Evolutionary conservation across 2,797 vertebrate genomes (phyloP).

Genomic region (Sphenopsis melanotis): DNA sequence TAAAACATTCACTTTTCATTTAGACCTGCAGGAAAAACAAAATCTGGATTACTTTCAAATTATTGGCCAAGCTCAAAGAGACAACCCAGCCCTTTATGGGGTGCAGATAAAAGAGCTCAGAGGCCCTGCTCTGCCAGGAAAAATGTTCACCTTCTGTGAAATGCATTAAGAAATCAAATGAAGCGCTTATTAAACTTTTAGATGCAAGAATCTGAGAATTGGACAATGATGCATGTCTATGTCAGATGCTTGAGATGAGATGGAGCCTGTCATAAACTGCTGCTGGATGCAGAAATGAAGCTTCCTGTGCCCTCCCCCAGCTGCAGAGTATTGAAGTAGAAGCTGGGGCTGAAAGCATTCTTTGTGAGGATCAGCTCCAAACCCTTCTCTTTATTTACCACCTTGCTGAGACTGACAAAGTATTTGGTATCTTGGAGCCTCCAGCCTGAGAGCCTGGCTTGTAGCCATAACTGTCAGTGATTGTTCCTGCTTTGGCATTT

Average conservation of each 20-base stretch:
- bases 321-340: neutral
- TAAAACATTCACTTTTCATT: constrained; percentile 57
- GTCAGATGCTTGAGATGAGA: constrained; percentile 34
- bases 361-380: constrained; percentile 16
- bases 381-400: constrained; percentile 21
- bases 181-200: constrained; percentile 61
- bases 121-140: constrained; percentile 48
- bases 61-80: constrained; percentile 53
- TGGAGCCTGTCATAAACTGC: constrained; percentile 38
- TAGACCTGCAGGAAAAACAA: constrained; percentile 56
- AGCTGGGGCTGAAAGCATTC: constrained; percentile 29
- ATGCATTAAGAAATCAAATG: constrained; percentile 60
- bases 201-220: constrained; percentile 35
- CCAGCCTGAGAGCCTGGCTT: neutral
- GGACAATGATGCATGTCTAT: neutral
- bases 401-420: neutral
- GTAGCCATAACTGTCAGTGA: neutral
- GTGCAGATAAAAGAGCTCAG: constrained; percentile 57
- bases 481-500: neutral
- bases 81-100: constrained; percentile 50
- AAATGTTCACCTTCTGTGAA: constrained; percentile 58
- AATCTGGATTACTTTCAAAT: constrained; percentile 57
- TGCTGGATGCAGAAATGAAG: constrained; percentile 22
- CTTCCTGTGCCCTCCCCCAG: neutral
- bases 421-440: neutral